Base-by-base conservation (phyloP, 1,140 invertebrate genomes). In the Drosophila chauvacae region DNA sequence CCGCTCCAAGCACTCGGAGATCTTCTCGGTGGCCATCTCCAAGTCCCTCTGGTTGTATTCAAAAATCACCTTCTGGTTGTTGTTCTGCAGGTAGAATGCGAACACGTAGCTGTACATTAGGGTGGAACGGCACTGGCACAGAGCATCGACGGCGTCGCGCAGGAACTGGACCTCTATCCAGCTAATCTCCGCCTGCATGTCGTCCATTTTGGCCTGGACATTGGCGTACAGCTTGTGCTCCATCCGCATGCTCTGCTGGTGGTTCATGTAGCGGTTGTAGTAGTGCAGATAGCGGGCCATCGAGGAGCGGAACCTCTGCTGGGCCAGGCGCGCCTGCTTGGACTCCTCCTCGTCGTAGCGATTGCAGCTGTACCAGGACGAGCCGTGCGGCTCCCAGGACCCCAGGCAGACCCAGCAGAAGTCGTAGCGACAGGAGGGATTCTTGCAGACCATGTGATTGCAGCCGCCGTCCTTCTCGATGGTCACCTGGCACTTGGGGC, bases 71-170 rank as follows among this genome's bases (percentile, higher is more conserved):
- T 98, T 98, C 93, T 99, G 98, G 94, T 99, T 99, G 94, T 98
- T 99, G 94, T 98, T 98, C 90, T 95, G 95, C 84, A 99, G 94
- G 93, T 99, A 99, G 93, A 98, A 99, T 77, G 98, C 99, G 95
- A 99, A 99, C 58, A 99, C 98, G 93, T 99, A 99, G 56, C 98
- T 99, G 94, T 98, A 99, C 98, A 99, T 99, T 10, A 99, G 94
- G 6, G 98, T 99, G 93, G 99, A 97, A 64, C 98, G 94, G 93
- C 98, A 99, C 91, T 97, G 96, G 94, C 98, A 99, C 10, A 99
- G 94, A 83, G 99, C 98, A 93, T 99, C 98, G 51, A 99, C 98
- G 28, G 98, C 98, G 92, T 98, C 98, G 92, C 98, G 98, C 64
- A 99, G 94, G 93, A 99, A 99, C 94, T 99, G 98, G 26, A 99